Conservation (phyloP, 2,113 vertebrate species). For the Thamnaconus septentrionalis region DNA sequence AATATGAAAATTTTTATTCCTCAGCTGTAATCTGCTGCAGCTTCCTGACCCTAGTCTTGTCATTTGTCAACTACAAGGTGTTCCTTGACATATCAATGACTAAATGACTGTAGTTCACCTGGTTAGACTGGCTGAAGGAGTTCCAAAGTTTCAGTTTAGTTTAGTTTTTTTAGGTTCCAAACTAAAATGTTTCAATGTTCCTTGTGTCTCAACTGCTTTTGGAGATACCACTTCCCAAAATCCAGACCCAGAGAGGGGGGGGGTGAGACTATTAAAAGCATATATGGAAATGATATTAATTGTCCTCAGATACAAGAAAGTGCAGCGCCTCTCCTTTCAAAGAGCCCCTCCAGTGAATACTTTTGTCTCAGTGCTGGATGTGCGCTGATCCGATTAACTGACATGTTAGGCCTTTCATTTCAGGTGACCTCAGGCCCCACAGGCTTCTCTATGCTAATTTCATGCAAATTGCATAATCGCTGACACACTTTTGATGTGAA, state of each 20-base stretch:
- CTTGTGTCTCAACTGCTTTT: neutral
- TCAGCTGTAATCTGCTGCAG: too few species aligned
- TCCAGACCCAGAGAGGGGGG: neutral
- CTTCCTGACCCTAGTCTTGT: too few species aligned
- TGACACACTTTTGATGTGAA: conserved; percentile 65
- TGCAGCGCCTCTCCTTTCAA: conserved; percentile 40
- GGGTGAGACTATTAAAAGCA: conserved; percentile 8
- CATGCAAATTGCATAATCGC: conserved; percentile 74
- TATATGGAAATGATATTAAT: conserved; percentile 29
- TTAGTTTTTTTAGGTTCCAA: too few species aligned
- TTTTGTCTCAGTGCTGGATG: conserved; percentile 12
- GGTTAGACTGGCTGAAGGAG: too few species aligned
- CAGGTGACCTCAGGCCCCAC: conserved; percentile 44
- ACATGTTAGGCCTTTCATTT: conserved; percentile 27
- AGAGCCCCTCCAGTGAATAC: conserved; percentile 46
- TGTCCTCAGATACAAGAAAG: conserved; percentile 37
- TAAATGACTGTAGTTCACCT: too few species aligned
- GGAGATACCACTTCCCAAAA: neutral
- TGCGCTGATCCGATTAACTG: conserved; percentile 40
- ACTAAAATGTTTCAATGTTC: neutral
- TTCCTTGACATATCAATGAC: too few species aligned
- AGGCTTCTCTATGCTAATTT: conserved; percentile 74
- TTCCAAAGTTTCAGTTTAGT: too few species aligned
- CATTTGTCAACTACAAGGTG: too few species aligned
- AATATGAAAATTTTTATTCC: too few species aligned